Percentiles rank a stretch among this genome's conserved stretches.
These are phyloP conservation scores for Bhutanitis thaidina DNA, from an alignment of 2,888 invertebrate species.

Conservation along the genomic window DNA sequence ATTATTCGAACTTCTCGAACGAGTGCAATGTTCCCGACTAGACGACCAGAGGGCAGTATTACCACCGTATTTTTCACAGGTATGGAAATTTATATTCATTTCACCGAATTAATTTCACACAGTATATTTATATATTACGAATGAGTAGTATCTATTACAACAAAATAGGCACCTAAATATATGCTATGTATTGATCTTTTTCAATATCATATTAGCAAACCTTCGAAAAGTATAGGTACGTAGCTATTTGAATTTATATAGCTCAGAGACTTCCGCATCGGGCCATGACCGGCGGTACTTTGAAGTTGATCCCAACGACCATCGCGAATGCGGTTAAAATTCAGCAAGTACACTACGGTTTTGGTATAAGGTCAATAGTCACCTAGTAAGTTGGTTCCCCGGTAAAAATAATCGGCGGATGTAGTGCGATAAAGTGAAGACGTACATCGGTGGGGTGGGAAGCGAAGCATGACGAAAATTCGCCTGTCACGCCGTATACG, in stretches of 20 bases:
- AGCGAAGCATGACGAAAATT: slow-evolving; percentile 53
- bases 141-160: too few relatives aligned
- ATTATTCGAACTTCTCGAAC: slow-evolving; percentile 95
- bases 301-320: slow-evolving; percentile 2
- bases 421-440: slow-evolving; percentile 39
- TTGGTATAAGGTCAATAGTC: slow-evolving; percentile 52
- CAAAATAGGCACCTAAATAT: too few relatives aligned
- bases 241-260: too few relatives aligned
- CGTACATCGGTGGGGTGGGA: slow-evolving; percentile 54
- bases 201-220: too few relatives aligned
- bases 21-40: slow-evolving; percentile 95
- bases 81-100: slow-evolving; percentile 57
- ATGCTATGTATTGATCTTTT: too few relatives aligned
- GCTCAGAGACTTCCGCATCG: too few relatives aligned
- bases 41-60: slow-evolving; percentile 98
- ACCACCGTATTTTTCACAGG: slow-evolving; percentile 94
- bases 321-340: slow-evolving; percentile 15
- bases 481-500: slow-evolving; percentile 28
- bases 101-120: too few relatives aligned
- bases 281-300: too few relatives aligned
- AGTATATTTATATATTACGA: too few relatives aligned
- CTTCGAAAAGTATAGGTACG: too few relatives aligned
- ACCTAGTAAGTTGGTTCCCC: slow-evolving; percentile 48
- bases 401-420: slow-evolving; percentile 61
- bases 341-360: slow-evolving; percentile 2